phyloP scores from a whole-genome alignment of 2,888 invertebrate genomes.

The Pteria penguin region DNA sequence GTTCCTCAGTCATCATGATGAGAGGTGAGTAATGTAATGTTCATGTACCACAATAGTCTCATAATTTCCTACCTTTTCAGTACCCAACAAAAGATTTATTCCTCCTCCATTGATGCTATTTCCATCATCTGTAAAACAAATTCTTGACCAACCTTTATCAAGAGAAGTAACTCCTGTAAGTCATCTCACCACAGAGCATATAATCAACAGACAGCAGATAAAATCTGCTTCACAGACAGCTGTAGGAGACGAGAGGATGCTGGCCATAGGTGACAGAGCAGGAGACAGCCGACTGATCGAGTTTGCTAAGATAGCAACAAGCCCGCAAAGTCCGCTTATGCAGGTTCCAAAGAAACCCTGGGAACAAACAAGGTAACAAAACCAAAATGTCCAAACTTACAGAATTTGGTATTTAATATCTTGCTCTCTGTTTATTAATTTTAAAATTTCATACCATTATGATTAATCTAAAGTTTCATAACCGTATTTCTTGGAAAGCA shows the following conservation, averaged over 20 bases:
- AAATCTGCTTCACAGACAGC: neutral
- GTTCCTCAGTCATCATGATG: neutral
- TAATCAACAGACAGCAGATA: neutral
- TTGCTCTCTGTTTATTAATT: too few relatives aligned
- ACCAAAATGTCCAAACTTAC: too few relatives aligned
- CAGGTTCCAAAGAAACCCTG: conserved; percentile 57
- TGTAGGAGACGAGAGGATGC: neutral
- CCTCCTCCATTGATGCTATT: neutral
- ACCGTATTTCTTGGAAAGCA: too few relatives aligned
- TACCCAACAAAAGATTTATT: neutral
- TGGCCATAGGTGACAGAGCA: too few relatives aligned
- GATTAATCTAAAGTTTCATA: too few relatives aligned
- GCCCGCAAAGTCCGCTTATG: conserved; percentile 78
- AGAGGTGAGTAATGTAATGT: neutral
- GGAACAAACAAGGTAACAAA: conserved; percentile 62
- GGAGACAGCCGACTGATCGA: conserved; percentile 60
- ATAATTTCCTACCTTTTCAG: too few relatives aligned
- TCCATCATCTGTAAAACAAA: neutral
- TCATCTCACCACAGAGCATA: neutral
- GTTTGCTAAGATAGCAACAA: conserved; percentile 79
- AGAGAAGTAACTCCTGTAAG: neutral
- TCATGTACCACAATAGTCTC: too few relatives aligned
- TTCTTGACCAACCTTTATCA: neutral
- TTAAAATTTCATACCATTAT: too few relatives aligned
- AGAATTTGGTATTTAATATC: too few relatives aligned